phyloP scores from a whole-genome alignment of 2,113 vertebrate species.

The Polypterus senegalus region DNA sequence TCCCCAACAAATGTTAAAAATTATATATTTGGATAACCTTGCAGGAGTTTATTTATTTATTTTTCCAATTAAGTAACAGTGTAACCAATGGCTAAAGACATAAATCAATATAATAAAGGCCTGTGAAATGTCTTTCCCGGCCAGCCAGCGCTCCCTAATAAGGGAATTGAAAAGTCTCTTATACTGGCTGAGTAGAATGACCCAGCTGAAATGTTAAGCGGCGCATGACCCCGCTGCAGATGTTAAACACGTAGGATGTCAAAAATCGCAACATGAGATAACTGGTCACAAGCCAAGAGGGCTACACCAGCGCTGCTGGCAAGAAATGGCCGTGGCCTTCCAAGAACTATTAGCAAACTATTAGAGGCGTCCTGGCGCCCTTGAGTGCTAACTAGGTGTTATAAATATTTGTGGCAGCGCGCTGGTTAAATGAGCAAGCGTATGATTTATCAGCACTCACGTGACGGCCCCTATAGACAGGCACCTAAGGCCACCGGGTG shows the following conservation, averaged over 20 bases:
- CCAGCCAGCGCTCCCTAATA: slow-evolving; percentile 35
- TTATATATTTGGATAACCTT: no score
- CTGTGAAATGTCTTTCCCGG: slow-evolving; percentile 36
- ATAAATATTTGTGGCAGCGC: slow-evolving; percentile 31
- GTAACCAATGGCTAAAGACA: slow-evolving; percentile 45
- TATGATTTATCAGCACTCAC: slow-evolving; percentile 13
- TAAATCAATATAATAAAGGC: slow-evolving; percentile 40
- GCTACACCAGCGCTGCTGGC: slow-evolving; percentile 13
- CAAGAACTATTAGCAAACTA: background rate
- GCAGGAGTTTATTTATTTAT: slow-evolving; percentile 10
- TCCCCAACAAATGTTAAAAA: no score
- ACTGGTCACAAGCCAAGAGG: slow-evolving; percentile 18
- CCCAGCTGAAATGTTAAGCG: slow-evolving; percentile 35
- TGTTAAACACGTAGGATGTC: slow-evolving; percentile 40
- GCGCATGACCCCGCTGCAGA: slow-evolving; percentile 31
- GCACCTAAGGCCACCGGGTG: no score
- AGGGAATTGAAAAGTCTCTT: slow-evolving; percentile 41
- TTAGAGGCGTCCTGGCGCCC: slow-evolving; percentile 12
- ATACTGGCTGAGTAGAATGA: slow-evolving; percentile 37
- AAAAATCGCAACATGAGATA: slow-evolving; percentile 27
- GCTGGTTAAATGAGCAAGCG: slow-evolving; percentile 31
- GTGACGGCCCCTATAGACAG: no score
- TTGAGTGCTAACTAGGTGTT: slow-evolving; percentile 38
- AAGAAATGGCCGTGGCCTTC: slow-evolving; percentile 10
- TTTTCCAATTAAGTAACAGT: slow-evolving; percentile 34